phyloP scores from a whole-genome alignment of 2,888 invertebrate genomes.

The Agriotes lineatus region DNA sequence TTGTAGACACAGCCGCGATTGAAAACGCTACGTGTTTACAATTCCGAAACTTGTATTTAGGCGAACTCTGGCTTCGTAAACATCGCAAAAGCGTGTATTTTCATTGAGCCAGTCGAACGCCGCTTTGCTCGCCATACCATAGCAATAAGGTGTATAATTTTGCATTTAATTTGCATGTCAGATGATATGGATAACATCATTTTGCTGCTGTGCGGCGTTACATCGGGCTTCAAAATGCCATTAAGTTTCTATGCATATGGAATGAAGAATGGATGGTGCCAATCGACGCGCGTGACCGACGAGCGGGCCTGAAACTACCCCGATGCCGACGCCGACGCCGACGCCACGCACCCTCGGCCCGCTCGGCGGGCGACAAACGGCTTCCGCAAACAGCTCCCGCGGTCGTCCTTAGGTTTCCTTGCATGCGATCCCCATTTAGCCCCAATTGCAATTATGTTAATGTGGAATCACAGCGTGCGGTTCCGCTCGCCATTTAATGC shows the following conservation, averaged over 20 bases:
- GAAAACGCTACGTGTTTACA: slow-evolving; percentile 53
- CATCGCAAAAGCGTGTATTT: slow-evolving; percentile 58
- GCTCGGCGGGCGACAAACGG: slow-evolving; percentile 36
- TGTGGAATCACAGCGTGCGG: slow-evolving; percentile 55
- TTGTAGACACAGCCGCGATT: slow-evolving; percentile 43
- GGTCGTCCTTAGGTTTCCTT: slow-evolving; percentile 44
- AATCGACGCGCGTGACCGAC: slow-evolving; percentile 48
- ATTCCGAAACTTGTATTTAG: slow-evolving; percentile 57
- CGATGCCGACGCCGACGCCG: slow-evolving; percentile 22
- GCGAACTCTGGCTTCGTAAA: slow-evolving; percentile 56
- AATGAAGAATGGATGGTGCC: slow-evolving; percentile 62
- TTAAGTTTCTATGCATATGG: slow-evolving; percentile 67
- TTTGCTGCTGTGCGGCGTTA: slow-evolving; percentile 63
- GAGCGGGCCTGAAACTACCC: slow-evolving; percentile 27
- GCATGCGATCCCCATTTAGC: slow-evolving; percentile 49
- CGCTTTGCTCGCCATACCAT: slow-evolving; percentile 56
- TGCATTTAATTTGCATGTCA: slow-evolving; percentile 66
- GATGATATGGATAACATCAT: slow-evolving; percentile 65
- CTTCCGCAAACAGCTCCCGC: slow-evolving; percentile 44
- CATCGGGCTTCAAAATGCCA: slow-evolving; percentile 64
- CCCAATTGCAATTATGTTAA: slow-evolving; percentile 56
- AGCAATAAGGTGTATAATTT: slow-evolving; percentile 66
- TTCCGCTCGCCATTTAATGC: slow-evolving; percentile 51
- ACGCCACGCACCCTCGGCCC: slow-evolving; percentile 29
- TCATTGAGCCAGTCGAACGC: slow-evolving; percentile 55